Evolutionary conservation across 2,888 invertebrate species (phyloP), one percentile per base, ranked within the genome.

Genomic region (Torymus texanus): DNA sequence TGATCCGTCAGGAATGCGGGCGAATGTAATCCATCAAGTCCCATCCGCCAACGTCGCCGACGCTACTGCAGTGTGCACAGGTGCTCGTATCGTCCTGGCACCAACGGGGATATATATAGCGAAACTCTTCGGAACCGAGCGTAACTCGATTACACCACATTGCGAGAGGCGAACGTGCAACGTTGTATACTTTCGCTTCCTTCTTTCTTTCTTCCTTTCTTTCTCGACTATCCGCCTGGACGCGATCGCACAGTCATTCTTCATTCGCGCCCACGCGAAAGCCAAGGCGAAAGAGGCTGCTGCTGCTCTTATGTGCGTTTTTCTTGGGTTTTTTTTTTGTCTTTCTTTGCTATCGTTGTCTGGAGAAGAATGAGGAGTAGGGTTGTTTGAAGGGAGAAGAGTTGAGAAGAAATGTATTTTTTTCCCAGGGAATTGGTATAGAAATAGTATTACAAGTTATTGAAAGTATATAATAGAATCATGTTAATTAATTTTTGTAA

Each of bases 1-100:
- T 88, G 87, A 89, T 88, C 88, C 86, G 88, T 90, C 90, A 88
- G 85, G 85, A 85, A 84, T 84, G 82, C 83, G 86, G 85, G 86
- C 85, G 87, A 86, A 85, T 86, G 86, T 88, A 89, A 90, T 90
- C 89, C 88, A 89, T 90, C 90, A 90, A 84, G 85, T 5, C 29
- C 29, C 29, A 29, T 29, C 4, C 29, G 29, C 29, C 29, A 29
- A 5, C 83, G 84, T 83, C 83, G 84, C 82, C n/a, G n/a, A n/a
- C 85, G 84, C 84, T 84, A 18, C 29, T 29, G 21, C 41, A 29
- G 14, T 50, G n/a, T 11, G 58, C 58, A 53, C 86, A 86, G 86
- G 86, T 87, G 87, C 85, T 59, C 84, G 61, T 2, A 24, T n/a
- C n/a, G n/a, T 24, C 24, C 16, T 12, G 18, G 62, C 66, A 50